These are phyloP conservation scores for Gryllus bimaculatus DNA, from an alignment of 1,140 invertebrate genomes.

Conservation along the genomic window DNA sequence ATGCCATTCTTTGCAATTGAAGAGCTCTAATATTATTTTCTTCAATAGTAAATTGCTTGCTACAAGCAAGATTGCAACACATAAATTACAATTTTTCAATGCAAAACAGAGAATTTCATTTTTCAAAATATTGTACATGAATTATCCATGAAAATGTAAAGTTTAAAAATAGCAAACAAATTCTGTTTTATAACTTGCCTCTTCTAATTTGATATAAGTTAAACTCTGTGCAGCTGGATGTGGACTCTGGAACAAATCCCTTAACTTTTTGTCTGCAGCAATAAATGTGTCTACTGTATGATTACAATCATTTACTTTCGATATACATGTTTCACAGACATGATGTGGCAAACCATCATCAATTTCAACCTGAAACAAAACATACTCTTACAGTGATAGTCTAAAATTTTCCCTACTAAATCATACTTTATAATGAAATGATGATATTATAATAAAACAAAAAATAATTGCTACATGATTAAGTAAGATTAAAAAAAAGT, in stretches of 20 bases:
- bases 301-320: slow-evolving; percentile 17
- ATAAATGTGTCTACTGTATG: slow-evolving; percentile 9
- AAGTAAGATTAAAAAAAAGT: no score
- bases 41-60: no score
- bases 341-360: slow-evolving; percentile 18
- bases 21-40: no score
- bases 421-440: no score
- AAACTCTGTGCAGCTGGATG: not conserved
- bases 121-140: no score
- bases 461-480: no score
- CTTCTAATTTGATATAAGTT: not conserved
- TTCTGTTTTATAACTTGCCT: not conserved
- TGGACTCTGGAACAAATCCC: slow-evolving; percentile 10
- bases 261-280: slow-evolving; percentile 17
- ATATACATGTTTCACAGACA: slow-evolving; percentile 15
- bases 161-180: not conserved
- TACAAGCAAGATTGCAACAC: no score
- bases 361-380: slow-evolving; percentile 13
- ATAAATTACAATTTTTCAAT: no score
- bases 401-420: no score
- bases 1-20: no score
- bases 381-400: not conserved
- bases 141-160: not conserved
- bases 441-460: no score
- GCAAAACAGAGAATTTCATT: no score